Evolutionary conservation across 2,888 invertebrate species (phyloP).

Genomic region (Hemistola chrysoprasaria): DNA sequence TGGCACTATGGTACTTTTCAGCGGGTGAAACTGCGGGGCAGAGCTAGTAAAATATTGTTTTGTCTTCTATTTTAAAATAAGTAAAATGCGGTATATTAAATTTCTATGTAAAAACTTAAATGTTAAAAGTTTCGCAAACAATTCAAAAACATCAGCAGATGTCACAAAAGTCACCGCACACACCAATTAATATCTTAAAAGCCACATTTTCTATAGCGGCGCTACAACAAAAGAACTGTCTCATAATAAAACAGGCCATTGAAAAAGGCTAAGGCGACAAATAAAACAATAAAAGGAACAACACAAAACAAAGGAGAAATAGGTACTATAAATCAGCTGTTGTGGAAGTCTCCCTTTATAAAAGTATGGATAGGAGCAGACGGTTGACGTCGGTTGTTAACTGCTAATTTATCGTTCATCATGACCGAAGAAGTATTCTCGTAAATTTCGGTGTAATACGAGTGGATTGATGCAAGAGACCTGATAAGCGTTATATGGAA

Average conservation of each 20-base stretch:
- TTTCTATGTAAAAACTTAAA: too few relatives aligned
- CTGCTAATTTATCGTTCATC: constrained; percentile 71
- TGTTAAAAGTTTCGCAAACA: constrained; percentile 5
- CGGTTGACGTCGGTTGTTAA: constrained; percentile 62
- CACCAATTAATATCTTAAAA: constrained; percentile 39
- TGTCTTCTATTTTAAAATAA: too few relatives aligned
- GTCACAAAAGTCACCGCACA: constrained; percentile 25
- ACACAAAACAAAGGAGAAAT: constrained; percentile 45
- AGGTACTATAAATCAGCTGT: constrained; percentile 58
- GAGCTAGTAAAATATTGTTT: too few relatives aligned
- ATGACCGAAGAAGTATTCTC: constrained; percentile 60
- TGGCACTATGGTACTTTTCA: too few relatives aligned
- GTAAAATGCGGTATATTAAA: too few relatives aligned
- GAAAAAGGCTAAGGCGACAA: constrained; percentile 36
- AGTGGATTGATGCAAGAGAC: constrained; percentile 68
- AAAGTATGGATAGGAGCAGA: constrained; percentile 52
- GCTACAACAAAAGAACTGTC: constrained; percentile 45
- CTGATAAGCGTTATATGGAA: constrained; percentile 51
- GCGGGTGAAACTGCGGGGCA: too few relatives aligned
- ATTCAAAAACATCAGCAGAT: constrained; percentile 10
- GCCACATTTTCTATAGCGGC: constrained; percentile 34
- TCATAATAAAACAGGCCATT: constrained; percentile 39
- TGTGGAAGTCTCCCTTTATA: constrained; percentile 51
- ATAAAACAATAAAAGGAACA: constrained; percentile 52
- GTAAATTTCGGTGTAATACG: constrained; percentile 73